Evolutionary conservation across 2,113 vertebrate genomes (phyloP).

Genomic region (Porphyrio hochstetteri): DNA sequence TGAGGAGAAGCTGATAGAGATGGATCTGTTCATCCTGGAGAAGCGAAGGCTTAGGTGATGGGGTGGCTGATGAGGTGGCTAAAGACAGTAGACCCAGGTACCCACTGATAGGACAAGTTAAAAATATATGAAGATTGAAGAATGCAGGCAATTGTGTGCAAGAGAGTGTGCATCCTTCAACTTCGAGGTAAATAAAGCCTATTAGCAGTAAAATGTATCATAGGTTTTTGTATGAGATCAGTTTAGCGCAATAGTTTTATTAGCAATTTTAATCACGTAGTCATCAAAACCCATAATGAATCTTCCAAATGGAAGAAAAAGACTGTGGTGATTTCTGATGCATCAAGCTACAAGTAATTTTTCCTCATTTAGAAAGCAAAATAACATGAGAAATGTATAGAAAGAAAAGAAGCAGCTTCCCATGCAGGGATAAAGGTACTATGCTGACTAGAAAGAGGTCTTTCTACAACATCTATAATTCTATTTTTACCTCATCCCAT

Average conservation of each 20-base stretch:
- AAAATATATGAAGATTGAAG: not conserved
- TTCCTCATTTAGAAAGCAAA: not conserved
- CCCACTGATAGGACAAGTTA: not conserved
- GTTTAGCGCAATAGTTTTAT: not conserved
- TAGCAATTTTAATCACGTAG: not conserved
- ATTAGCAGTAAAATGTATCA: not conserved
- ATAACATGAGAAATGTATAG: not conserved
- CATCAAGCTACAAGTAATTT: not conserved
- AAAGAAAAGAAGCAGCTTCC: not conserved
- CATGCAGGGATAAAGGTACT: not conserved
- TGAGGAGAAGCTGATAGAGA: not conserved
- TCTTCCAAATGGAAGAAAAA: not conserved
- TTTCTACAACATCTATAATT: not conserved
- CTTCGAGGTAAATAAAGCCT: not conserved
- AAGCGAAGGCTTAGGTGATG: not conserved
- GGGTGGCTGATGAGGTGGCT: too few relatives aligned
- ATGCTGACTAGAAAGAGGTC: not conserved
- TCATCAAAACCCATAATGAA: not conserved
- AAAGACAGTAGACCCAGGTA: not conserved
- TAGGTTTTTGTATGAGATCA: not conserved
- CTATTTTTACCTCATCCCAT: not conserved
- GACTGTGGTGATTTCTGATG: not conserved
- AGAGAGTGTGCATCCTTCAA: not conserved
- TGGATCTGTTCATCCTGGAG: not conserved
- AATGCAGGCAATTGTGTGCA: not conserved